Base-by-base conservation (phyloP, 2,797 vertebrate genomes). In the Poecilia picta region DNA sequence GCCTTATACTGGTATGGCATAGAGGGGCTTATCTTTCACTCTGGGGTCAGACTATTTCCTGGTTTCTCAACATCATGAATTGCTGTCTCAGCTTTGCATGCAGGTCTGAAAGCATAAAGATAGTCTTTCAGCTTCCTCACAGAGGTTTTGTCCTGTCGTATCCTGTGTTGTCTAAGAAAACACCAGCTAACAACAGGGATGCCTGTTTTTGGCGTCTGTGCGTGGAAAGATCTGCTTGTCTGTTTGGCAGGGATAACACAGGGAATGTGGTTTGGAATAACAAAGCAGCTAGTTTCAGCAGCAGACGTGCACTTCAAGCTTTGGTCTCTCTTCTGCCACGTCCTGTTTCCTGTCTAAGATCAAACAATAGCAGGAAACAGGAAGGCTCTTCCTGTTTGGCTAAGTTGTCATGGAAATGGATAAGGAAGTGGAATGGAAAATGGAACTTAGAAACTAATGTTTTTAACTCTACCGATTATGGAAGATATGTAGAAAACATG, bases 361-460 rank as follows among this genome's bases (percentile, higher is more conserved):
- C 75, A 36, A 66, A 96, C 98, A 99, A 99, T 99, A 90, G 96
- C 94, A 97, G 98, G 98, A 99, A 98, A 95, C 92, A 78, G 43
- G 95, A 96, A 96, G 90, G 91, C 18, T 87, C 95, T 98, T 98
- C 97, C 97, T 97, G 96, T 95, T 96, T 92, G 89, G 8, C 83
- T 80, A 79, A 91, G 95, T 96, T 92, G 87, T 96, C 92, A 93
- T 95, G 96, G 97, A 97, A 97, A 97, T 96, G 88, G 91, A 95
- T 95, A 93, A 90, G 91, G 92, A 95, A 94, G 87, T 93, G 91
- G 94, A 92, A 90, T 93, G 92, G 94, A 96, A 96, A 96, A 91
- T 91, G 86, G 94, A 85, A 88, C 91, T 89, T 80, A 80, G 64
- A 83, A 77, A 78, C 82, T 20, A 0, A 47, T 62, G 4, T 73